Evolutionary conservation across 2,797 vertebrate genomes (phyloP), one percentile per base, ranked within the genome.

Genomic region (Cyclura pinguis): DNA sequence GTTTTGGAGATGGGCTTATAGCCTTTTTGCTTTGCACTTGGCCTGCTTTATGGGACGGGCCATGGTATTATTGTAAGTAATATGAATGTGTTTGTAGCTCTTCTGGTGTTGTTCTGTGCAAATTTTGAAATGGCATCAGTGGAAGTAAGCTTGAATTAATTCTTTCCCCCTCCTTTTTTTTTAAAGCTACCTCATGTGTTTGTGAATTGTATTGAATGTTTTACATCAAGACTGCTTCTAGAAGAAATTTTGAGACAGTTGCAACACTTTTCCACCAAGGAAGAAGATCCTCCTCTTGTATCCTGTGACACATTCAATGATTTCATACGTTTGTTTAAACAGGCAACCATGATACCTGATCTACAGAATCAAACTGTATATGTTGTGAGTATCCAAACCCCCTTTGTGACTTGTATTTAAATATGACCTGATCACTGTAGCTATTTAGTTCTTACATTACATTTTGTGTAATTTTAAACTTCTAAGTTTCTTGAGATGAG

Each of bases 171-270:
- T 95, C 90, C 95, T 90, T 94, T 8, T 29, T 69, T 32, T 69
- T 69, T 67, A 7, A 27, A 99, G 99, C 97, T 99, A 86, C 98
- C 98, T 91, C 97, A 98, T 86, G 97, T 97, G 87, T 97, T 97
- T 85, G 96, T 99, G 97, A 99, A 98, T 96, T 99, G 98, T 91
- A 97, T 99, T 85, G 99, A 99, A 94, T 98, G 98, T 92, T 97
- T 99, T 67, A 98, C 98, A 13, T 94, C 96, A 14, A 97, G 96
- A 10, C 92, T 99, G 93, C 98, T 99, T 92, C 98, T 98, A 89
- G 98, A 99, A 95, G 98, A 98, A 95, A 98, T 99, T 95, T 97
- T 99, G 93, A 96, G 95, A 84, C 97, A 98, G 82, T 96, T 99
- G 93, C 98, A 98, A 59, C 97, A 95, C 76, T 84, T 92, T 67